These are phyloP conservation scores for Heliconius charithonia DNA, from an alignment of 2,888 invertebrate species.

Conservation along the genomic window DNA sequence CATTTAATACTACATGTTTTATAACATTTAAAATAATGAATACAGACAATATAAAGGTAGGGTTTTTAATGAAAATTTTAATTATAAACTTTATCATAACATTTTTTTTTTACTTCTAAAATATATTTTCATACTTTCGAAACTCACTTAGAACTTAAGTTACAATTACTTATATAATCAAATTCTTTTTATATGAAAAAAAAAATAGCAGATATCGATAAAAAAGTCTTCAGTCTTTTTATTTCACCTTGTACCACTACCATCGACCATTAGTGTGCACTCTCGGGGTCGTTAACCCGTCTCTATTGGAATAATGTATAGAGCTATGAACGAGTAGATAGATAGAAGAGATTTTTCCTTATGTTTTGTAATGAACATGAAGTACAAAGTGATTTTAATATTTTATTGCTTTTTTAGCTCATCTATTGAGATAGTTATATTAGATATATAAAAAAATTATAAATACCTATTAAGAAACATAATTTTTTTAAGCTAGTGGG, in stretches of 20 bases:
- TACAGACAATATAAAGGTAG: too few relatives aligned
- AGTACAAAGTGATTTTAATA: neutral
- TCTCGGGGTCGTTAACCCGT: conserved; percentile 56
- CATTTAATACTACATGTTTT: too few relatives aligned
- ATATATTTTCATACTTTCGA: neutral
- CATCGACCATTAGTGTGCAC: conserved; percentile 50
- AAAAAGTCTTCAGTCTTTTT: neutral
- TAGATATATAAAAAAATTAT: neutral
- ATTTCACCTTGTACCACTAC: conserved; percentile 45
- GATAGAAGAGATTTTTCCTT: conserved; percentile 26
- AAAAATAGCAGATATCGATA: neutral
- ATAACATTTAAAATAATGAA: too few relatives aligned
- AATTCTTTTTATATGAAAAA: neutral
- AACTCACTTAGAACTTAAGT: neutral
- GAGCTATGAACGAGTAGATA: conserved; percentile 44
- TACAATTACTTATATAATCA: neutral
- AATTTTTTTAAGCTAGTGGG: neutral
- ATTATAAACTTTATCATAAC: neutral
- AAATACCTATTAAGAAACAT: neutral
- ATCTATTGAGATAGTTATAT: neutral
- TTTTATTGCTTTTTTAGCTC: neutral
- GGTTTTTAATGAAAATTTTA: too few relatives aligned
- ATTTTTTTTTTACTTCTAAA: neutral
- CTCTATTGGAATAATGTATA: conserved; percentile 43
- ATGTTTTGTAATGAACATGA: neutral